Conservation (phyloP, 2,888 invertebrate genomes). For the Stenoptilia bipunctidactyla region DNA sequence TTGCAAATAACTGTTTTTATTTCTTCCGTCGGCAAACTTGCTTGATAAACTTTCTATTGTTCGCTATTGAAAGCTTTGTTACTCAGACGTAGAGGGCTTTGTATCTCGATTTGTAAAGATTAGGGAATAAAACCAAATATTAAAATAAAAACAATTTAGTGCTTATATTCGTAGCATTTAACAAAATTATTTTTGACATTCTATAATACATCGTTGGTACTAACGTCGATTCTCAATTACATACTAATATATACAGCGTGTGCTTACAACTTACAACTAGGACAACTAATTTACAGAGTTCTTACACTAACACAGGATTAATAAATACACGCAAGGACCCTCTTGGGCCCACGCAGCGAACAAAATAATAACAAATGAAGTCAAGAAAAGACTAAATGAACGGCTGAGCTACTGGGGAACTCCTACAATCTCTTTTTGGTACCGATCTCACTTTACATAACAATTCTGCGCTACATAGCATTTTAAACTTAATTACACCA, state of each 20-base stretch:
- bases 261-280: slow-evolving; percentile 40
- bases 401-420: slow-evolving; percentile 37
- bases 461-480: slow-evolving; percentile 28
- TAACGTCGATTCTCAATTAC: slow-evolving; percentile 54
- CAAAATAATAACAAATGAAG: slow-evolving; percentile 14
- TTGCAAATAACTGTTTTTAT: no score
- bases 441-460: slow-evolving; percentile 63
- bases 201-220: slow-evolving; percentile 66
- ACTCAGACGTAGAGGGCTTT: no score
- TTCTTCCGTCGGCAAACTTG: no score
- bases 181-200: slow-evolving; percentile 45
- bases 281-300: slow-evolving; percentile 44
- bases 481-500: slow-evolving; percentile 40
- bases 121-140: slow-evolving; percentile 25
- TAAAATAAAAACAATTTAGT: slow-evolving; percentile 66
- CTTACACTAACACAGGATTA: slow-evolving; percentile 45
- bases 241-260: slow-evolving; percentile 52
- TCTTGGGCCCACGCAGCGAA: slow-evolving; percentile 14
- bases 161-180: slow-evolving; percentile 61
- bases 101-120: no score
- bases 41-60: no score
- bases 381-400: slow-evolving; percentile 36
- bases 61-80: no score
- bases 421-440: slow-evolving; percentile 70
- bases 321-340: slow-evolving; percentile 40